Conservation (phyloP, 2,113 vertebrate species). For the Lepus americanus region DNA sequence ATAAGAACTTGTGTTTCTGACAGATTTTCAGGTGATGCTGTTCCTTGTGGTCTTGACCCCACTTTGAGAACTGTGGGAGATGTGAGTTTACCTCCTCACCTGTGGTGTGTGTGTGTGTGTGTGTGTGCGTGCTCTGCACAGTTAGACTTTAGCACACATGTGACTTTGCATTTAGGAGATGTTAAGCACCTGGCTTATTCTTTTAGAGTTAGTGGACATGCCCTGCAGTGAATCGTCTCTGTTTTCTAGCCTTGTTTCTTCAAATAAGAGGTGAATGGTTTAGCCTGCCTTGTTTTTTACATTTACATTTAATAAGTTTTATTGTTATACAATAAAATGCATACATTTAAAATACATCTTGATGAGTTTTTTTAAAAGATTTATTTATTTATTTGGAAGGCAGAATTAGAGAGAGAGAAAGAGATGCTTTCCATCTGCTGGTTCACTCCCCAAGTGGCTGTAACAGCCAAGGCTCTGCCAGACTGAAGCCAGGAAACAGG, state of each 20-base stretch:
- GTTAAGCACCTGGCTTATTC: not conserved
- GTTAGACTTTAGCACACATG: not conserved
- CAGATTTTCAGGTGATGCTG: not conserved
- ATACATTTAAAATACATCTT: not conserved
- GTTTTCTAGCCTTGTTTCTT: constrained; percentile 25
- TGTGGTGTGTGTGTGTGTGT: not conserved
- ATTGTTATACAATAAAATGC: constrained; percentile 9
- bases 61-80: not conserved
- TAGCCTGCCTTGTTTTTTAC: not conserved
- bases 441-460: no score
- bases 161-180: not conserved
- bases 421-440: no score
- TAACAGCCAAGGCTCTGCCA: no score
- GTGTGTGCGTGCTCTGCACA: not conserved
- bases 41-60: not conserved
- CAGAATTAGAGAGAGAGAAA: no score
- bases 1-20: not conserved
- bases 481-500: no score
- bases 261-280: not conserved
- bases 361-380: not conserved
- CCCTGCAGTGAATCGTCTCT: not conserved
- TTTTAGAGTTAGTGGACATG: not conserved
- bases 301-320: constrained; percentile 28
- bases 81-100: not conserved
- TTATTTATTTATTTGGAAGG: no score